These are phyloP conservation scores for Acanthis flammea DNA, from an alignment of 2,797 vertebrate species.

Conservation along the genomic window DNA sequence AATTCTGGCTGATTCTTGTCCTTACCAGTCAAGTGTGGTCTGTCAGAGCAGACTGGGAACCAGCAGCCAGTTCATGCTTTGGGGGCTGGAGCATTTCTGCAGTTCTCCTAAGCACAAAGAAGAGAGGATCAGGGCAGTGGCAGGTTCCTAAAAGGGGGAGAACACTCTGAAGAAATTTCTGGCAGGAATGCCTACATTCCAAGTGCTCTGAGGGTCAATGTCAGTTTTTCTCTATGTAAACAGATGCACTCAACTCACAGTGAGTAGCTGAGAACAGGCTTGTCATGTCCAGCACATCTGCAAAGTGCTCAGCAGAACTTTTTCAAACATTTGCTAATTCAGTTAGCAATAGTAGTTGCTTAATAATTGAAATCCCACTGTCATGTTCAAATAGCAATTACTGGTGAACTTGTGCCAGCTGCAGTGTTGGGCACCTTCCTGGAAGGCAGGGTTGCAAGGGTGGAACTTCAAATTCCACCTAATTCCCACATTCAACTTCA, in stretches of 20 bases:
- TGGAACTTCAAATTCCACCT: background rate
- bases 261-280: background rate
- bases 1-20: background rate
- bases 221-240: background rate
- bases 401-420: background rate
- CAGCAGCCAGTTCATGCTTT: background rate
- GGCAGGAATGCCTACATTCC: background rate
- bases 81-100: background rate
- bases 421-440: background rate
- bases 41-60: background rate
- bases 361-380: background rate
- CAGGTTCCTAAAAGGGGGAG: background rate
- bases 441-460: background rate
- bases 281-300: background rate
- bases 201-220: background rate
- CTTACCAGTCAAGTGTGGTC: background rate
- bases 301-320: background rate
- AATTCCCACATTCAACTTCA: background rate
- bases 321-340: background rate
- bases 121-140: background rate
- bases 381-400: background rate
- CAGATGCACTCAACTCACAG: background rate
- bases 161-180: background rate
- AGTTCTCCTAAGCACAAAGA: background rate
- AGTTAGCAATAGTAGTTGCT: background rate